Evolutionary conservation across 2,113 vertebrate species (phyloP).

Genomic region (Corydoras maculifer): DNA sequence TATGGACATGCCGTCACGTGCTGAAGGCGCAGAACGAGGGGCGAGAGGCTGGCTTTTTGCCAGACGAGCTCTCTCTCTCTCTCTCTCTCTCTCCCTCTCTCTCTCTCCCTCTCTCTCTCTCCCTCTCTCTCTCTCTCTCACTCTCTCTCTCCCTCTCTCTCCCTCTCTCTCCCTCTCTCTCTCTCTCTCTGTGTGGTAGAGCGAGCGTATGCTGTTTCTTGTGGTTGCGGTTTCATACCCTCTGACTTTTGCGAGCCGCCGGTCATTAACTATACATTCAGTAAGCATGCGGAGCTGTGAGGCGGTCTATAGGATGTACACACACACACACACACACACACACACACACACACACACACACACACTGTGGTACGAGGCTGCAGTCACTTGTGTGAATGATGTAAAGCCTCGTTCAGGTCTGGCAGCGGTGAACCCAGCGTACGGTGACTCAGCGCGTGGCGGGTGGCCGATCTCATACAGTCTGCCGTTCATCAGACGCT

Average conservation of each 20-base stretch:
- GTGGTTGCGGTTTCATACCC: conserved; percentile 56
- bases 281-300: conserved; percentile 35
- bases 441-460: too few relatives aligned
- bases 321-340: too few relatives aligned
- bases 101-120: not conserved
- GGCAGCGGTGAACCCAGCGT: too few relatives aligned
- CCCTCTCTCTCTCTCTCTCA: too few relatives aligned
- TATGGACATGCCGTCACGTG: conserved; percentile 50
- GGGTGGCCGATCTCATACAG: too few relatives aligned
- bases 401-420: too few relatives aligned
- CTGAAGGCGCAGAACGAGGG: conserved; percentile 57
- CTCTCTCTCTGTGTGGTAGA: conserved; percentile 35
- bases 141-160: too few relatives aligned
- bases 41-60: conserved; percentile 53
- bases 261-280: conserved; percentile 51
- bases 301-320: not conserved
- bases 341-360: not conserved
- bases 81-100: not conserved
- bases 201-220: conserved; percentile 39
- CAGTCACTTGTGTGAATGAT: not conserved
- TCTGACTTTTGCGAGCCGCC: conserved; percentile 47
- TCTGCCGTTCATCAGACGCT: too few relatives aligned
- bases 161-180: conserved; percentile 27
- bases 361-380: not conserved
- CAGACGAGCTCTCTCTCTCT: conserved; percentile 36